phyloP scores from a whole-genome alignment of 1,140 invertebrate genomes.

The Colletes gigas region DNA sequence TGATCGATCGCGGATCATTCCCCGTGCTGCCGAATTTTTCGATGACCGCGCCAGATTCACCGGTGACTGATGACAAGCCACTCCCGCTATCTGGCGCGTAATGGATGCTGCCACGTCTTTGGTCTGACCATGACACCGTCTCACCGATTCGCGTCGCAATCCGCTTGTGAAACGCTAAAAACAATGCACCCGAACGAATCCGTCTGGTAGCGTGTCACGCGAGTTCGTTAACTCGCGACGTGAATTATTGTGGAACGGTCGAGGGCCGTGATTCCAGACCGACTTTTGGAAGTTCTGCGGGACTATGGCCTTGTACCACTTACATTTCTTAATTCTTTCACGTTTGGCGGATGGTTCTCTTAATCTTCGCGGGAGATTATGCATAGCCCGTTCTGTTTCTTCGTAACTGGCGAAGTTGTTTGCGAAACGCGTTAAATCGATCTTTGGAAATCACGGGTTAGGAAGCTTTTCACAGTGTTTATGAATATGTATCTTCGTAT shows the following conservation, averaged over 20 bases:
- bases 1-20: constrained; percentile 39
- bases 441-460: too few species aligned
- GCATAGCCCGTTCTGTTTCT: not conserved
- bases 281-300: not conserved
- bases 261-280: not conserved
- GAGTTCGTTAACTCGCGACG: constrained; percentile 18
- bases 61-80: constrained; percentile 49
- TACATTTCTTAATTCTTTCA: not conserved
- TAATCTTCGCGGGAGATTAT: not conserved
- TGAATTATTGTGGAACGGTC: constrained; percentile 5
- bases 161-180: constrained; percentile 16
- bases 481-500: too few species aligned
- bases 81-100: constrained; percentile 13
- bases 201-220: constrained; percentile 12
- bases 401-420: not conserved
- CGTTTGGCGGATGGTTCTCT: not conserved
- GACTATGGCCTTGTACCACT: not conserved
- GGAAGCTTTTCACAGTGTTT: too few species aligned
- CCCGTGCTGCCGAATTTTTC: constrained; percentile 43
- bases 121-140: constrained; percentile 55
- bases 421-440: too few species aligned
- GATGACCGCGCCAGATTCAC: constrained; percentile 44
- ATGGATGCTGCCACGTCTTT: constrained; percentile 21
- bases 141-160: not conserved
- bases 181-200: constrained; percentile 25